A percentile compares a stretch with the other conserved stretches of the same genome.
Evolutionary conservation across 2,797 vertebrate species (phyloP).

Genomic region (Zenarchopterus dispar): DNA sequence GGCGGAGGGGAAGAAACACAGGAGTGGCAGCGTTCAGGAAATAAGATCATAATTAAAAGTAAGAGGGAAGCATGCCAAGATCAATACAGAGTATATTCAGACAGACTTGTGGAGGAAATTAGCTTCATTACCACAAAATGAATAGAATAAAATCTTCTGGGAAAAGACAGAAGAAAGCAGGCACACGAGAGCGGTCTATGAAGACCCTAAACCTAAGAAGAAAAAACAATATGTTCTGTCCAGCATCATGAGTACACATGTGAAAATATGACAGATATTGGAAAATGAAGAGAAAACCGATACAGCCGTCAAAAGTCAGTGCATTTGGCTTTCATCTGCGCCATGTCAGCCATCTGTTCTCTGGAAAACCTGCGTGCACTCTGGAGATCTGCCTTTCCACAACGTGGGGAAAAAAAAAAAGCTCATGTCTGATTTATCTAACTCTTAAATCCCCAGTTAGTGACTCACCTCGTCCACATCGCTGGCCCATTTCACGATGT

Average conservation of each 20-base stretch:
- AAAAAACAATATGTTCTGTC: too few relatives aligned
- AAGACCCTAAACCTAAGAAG: slow-evolving; percentile 16
- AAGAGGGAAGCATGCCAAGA: slow-evolving; percentile 43
- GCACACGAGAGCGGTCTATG: slow-evolving; percentile 13
- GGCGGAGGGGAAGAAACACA: slow-evolving; percentile 18
- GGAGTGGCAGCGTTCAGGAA: slow-evolving; percentile 46
- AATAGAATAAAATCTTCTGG: slow-evolving; percentile 50
- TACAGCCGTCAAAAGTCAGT: slow-evolving; percentile 5
- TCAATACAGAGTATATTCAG: slow-evolving; percentile 48
- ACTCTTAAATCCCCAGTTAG: slow-evolving; percentile 17
- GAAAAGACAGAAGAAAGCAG: slow-evolving; percentile 37
- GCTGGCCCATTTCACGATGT: slow-evolving; percentile 99
- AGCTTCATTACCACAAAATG: slow-evolving; percentile 48
- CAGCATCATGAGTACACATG: not conserved
- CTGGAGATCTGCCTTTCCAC: slow-evolving; percentile 15
- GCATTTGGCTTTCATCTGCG: too few relatives aligned
- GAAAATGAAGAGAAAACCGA: slow-evolving; percentile 28
- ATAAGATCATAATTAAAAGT: slow-evolving; percentile 57
- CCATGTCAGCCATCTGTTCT: not conserved
- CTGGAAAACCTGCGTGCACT: slow-evolving; percentile 5
- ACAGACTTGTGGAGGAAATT: slow-evolving; percentile 54
- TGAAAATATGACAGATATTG: slow-evolving; percentile 22
- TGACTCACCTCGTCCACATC: slow-evolving; percentile 94
- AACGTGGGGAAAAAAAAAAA: not conserved
- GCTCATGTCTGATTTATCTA: slow-evolving; percentile 3